Percentiles rank a stretch among this genome's conserved stretches.
phyloP scores from a whole-genome alignment of 2,888 invertebrate genomes.

The Lycophotia porphyrea region DNA sequence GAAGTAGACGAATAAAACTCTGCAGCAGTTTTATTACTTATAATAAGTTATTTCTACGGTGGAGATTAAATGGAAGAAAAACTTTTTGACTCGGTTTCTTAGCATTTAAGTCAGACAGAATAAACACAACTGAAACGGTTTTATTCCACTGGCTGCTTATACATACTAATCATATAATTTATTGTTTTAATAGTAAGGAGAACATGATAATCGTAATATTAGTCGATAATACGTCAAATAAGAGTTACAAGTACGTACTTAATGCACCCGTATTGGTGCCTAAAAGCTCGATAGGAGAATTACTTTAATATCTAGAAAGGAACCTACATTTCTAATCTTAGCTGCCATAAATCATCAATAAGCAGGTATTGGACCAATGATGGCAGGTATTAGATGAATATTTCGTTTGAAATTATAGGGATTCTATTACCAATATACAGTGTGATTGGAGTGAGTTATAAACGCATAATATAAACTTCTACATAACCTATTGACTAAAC shows the following conservation, averaged over 20 bases:
- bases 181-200: neutral
- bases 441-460: neutral
- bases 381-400: neutral
- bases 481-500: neutral
- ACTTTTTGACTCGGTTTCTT: conserved; percentile 16
- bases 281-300: conserved; percentile 8
- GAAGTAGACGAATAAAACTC: conserved; percentile 20
- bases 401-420: neutral
- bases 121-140: conserved; percentile 17
- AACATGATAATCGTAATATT: neutral
- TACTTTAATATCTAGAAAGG: neutral
- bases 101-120: conserved; percentile 23
- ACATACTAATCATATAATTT: neutral
- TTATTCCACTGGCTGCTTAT: neutral
- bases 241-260: neutral
- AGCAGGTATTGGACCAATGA: neutral
- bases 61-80: conserved; percentile 31
- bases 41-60: conserved; percentile 32
- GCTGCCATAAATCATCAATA: conserved; percentile 11
- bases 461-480: neutral
- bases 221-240: neutral
- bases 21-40: conserved; percentile 41
- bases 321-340: conserved; percentile 7
- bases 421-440: neutral
- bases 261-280: neutral